Evolutionary conservation across 2,888 invertebrate genomes (phyloP).

Genomic region (Tenodera sinensis): DNA sequence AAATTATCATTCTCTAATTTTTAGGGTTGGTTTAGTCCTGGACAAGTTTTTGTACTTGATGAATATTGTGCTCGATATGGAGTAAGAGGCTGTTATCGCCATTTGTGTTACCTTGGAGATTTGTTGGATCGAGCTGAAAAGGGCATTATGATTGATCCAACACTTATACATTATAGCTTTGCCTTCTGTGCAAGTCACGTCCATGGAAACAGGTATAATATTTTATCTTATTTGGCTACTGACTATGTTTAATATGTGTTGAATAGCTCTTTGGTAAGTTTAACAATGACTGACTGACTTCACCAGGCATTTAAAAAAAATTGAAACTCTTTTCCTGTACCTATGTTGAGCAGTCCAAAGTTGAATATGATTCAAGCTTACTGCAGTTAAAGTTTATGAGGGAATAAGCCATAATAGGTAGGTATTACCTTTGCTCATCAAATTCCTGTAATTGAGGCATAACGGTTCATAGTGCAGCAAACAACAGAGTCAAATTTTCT

Average conservation of each 20-base stretch:
- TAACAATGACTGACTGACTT: background rate
- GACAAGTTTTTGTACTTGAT: slow-evolving; percentile 96
- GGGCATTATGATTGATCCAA: slow-evolving; percentile 92
- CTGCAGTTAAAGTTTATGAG: too few species aligned
- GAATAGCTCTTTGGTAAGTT: background rate
- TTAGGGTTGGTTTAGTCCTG: slow-evolving; percentile 99
- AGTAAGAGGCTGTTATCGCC: slow-evolving; percentile 93
- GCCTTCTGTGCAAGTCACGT: slow-evolving; percentile 99
- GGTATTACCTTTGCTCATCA: too few species aligned
- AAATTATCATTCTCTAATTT: slow-evolving; percentile 32
- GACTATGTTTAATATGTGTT: background rate
- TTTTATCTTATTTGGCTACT: background rate
- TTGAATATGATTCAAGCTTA: too few species aligned
- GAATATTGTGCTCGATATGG: slow-evolving; percentile 98
- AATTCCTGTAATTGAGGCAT: too few species aligned
- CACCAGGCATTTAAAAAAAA: background rate
- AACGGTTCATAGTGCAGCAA: too few species aligned
- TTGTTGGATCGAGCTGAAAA: slow-evolving; percentile 93
- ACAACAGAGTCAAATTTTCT: too few species aligned
- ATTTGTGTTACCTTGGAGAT: slow-evolving; percentile 93
- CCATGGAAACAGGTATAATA: slow-evolving; percentile 89
- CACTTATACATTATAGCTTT: slow-evolving; percentile 97
- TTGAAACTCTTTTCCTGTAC: background rate
- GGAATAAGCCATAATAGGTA: too few species aligned
- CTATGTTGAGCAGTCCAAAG: too few species aligned